Evolutionary conservation across 2,113 vertebrate genomes (phyloP).

Genomic region (Solenodon paradoxus): DNA sequence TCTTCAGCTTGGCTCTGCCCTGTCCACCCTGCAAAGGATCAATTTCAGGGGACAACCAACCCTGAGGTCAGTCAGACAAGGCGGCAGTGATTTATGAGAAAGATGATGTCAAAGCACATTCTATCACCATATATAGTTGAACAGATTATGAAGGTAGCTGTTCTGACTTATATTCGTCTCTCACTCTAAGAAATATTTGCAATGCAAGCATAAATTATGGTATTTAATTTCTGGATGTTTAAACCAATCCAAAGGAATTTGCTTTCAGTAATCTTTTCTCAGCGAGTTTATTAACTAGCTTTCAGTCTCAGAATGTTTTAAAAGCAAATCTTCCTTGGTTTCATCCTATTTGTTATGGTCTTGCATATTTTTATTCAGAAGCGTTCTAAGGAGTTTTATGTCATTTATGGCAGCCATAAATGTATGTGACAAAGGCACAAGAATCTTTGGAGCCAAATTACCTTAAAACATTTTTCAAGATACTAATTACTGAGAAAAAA

Average conservation of each 20-base stretch:
- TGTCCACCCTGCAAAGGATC: neutral
- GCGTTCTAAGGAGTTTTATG: neutral
- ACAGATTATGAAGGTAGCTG: neutral
- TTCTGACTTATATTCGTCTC: neutral
- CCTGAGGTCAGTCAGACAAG: neutral
- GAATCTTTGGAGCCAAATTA: neutral
- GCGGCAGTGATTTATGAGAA: too few relatives aligned
- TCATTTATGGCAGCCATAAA: neutral
- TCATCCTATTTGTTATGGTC: conserved; percentile 28
- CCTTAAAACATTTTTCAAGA: conserved; percentile 42
- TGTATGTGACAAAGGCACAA: conserved; percentile 21
- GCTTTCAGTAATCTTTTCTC: neutral
- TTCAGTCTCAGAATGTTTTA: conserved; percentile 33
- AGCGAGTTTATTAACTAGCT: conserved; percentile 24
- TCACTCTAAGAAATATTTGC: conserved; percentile 43
- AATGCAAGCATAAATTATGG: conserved; percentile 21
- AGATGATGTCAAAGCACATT: neutral
- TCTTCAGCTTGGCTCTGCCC: neutral
- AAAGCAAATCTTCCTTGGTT: conserved; percentile 26
- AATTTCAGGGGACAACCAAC: neutral
- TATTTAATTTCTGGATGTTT: conserved; percentile 51
- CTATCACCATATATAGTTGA: neutral
- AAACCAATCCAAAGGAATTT: conserved; percentile 29
- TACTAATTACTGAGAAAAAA: conserved; percentile 25
- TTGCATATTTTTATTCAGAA: neutral